A percentile compares a stretch with the other conserved stretches of the same genome.
Conservation (phyloP, 2,113 vertebrate species). For the Misgurnus anguillicaudatus region DNA sequence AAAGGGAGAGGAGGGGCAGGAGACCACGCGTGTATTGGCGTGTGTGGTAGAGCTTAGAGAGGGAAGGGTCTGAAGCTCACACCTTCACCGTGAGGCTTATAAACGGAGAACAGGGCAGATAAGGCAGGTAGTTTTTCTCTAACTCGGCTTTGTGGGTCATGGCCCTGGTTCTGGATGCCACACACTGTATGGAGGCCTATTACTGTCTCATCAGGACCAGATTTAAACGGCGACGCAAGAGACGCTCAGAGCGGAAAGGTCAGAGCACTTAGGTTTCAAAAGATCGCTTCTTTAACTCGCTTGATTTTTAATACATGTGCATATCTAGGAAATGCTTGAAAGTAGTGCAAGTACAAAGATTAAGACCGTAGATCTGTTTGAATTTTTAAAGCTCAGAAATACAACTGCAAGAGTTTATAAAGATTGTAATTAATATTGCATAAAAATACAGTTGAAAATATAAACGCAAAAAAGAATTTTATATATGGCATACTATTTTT, state of each 20-base stretch:
- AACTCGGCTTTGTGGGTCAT: constrained; percentile 48
- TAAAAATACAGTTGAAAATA: no score
- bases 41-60: constrained; percentile 33
- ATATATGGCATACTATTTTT: no score
- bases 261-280: constrained; percentile 49
- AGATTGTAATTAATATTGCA: no score
- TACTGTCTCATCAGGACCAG: constrained; percentile 66
- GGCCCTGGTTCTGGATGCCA: constrained; percentile 65
- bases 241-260: constrained; percentile 82
- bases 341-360: no score
- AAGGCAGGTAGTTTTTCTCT: not conserved
- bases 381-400: no score
- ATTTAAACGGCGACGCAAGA: constrained; percentile 80
- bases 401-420: no score
- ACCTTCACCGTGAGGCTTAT: constrained; percentile 35
- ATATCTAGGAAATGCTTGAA: no score
- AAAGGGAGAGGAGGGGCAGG: constrained; percentile 39
- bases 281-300: not conserved
- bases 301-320: not conserved
- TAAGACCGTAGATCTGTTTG: no score
- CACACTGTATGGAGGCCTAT: constrained; percentile 65
- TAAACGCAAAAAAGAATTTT: no score
- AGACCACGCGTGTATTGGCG: constrained; percentile 32
- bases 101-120: constrained; percentile 17
- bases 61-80: constrained; percentile 30